Conservation (phyloP, 2,113 vertebrate genomes). For the Lophius piscatorius region DNA sequence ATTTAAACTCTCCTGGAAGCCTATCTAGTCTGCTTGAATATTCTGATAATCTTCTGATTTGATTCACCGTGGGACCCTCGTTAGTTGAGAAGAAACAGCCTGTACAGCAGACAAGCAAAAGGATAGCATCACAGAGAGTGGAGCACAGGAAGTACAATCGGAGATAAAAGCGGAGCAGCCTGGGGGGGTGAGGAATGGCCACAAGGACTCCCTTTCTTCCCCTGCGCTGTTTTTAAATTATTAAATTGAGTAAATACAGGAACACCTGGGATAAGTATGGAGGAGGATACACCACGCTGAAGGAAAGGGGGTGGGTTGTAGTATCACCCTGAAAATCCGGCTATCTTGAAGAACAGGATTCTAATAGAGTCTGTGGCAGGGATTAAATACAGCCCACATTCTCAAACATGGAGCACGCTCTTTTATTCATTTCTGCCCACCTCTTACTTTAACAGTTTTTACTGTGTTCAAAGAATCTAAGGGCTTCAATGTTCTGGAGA, state of each 20-base stretch:
- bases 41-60: constrained; percentile 76
- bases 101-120: constrained; percentile 45
- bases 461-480: constrained; percentile 43
- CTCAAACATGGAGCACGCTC: constrained; percentile 42
- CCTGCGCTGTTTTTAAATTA: constrained; percentile 37
- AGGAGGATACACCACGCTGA: constrained; percentile 8
- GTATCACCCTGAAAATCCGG: constrained; percentile 20
- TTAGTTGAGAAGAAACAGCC: constrained; percentile 58
- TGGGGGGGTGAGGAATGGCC: constrained; percentile 58
- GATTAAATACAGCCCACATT: constrained; percentile 56
- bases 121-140: constrained; percentile 67
- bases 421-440: constrained; percentile 47
- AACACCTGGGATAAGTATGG: constrained; percentile 56
- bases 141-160: constrained; percentile 67
- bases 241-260: constrained; percentile 60
- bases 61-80: constrained; percentile 68
- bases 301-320: not conserved
- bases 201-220: constrained; percentile 48
- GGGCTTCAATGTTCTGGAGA: constrained; percentile 29
- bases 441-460: constrained; percentile 34
- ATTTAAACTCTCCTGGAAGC: constrained; percentile 79
- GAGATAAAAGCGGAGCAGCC: constrained; percentile 65
- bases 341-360: constrained; percentile 35
- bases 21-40: constrained; percentile 75
- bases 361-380: constrained; percentile 31